Evolutionary conservation across 2,888 invertebrate species (phyloP), one percentile per base, ranked within the genome.

Genomic region (Hartigia nigra): DNA sequence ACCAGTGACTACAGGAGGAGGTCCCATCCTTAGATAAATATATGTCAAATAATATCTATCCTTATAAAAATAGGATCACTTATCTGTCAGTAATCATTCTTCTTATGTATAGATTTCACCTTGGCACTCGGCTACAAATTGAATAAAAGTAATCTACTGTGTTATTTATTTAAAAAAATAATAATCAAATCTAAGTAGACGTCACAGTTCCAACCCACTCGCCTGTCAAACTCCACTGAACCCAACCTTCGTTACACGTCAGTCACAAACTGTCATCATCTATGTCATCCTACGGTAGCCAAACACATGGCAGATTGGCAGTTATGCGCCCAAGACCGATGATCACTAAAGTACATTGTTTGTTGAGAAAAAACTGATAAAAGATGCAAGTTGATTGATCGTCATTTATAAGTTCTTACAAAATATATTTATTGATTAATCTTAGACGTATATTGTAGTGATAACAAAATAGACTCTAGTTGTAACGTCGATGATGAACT

Each of bases 1-100:
- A 35, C 99, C 99, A 74, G 98, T 98, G 31, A 99, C 98, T 78
- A 97, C 95, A 12, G 98, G 98, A 83, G 95, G 95, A 81, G 95
- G 96, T 77, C 94, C 95, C 95, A 96, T 95, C 9, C 55, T 55
- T 55, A 9, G 14, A 23, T 34, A 55, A 55, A 39, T 39, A 39
- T 55, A 23, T 23, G 55, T 55, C 23, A 55, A 55, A 55, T 55
- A 55, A 9, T 23, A 55, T 23, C 2, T 23, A 9, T 23, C 55
- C 55, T 55, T 55, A 55, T 55, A 55, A 55, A 55, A 55, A 55
- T 23, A 55, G 23, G 55, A 55, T 23, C 23, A 9, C 2, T 5
- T 55, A 23, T 55, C 55, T 23, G 9, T 23, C 1, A 23, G 2
- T 55, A 55, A 55, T 55, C 55, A 55, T 55, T 55, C 55, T 55